phyloP scores from a whole-genome alignment of 64 coral and sea anemone genomes.

The Platygyra sinensis region DNA sequence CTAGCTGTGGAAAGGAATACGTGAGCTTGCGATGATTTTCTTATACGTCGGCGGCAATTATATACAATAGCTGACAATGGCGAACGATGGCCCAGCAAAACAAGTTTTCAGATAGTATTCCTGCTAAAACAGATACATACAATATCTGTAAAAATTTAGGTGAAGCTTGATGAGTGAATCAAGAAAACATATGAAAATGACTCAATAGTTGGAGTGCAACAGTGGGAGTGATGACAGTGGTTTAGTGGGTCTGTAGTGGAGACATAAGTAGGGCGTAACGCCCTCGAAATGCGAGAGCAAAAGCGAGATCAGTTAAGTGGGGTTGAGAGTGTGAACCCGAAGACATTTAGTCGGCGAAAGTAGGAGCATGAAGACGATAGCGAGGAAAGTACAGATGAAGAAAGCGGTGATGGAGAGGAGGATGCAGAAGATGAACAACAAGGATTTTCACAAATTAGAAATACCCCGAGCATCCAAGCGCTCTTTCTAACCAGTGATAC shows the following conservation, averaged over 20 bases:
- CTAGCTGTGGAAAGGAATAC: constrained; percentile 29
- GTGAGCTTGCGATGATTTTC: constrained; percentile 11
- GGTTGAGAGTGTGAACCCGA: background rate
- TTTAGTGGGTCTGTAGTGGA: constrained; percentile 37
- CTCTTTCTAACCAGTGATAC: background rate
- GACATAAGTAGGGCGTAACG: background rate
- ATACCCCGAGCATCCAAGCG: background rate
- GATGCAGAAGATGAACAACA: background rate
- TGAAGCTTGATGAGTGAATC: background rate
- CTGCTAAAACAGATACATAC: background rate
- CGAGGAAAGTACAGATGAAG: constrained; percentile 9
- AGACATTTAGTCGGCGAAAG: background rate
- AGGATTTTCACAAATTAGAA: background rate
- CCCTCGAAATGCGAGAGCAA: background rate
- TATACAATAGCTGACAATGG: background rate
- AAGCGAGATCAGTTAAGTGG: constrained; percentile 1
- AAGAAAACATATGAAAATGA: background rate
- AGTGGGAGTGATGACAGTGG: background rate
- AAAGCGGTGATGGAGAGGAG: background rate
- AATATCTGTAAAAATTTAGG: background rate
- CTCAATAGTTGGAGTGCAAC: background rate
- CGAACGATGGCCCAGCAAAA: background rate
- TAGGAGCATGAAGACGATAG: background rate
- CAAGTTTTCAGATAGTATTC: background rate
- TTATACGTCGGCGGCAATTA: background rate